Base-by-base conservation (phyloP, 2,797 vertebrate species). In the Lophius americanus region DNA sequence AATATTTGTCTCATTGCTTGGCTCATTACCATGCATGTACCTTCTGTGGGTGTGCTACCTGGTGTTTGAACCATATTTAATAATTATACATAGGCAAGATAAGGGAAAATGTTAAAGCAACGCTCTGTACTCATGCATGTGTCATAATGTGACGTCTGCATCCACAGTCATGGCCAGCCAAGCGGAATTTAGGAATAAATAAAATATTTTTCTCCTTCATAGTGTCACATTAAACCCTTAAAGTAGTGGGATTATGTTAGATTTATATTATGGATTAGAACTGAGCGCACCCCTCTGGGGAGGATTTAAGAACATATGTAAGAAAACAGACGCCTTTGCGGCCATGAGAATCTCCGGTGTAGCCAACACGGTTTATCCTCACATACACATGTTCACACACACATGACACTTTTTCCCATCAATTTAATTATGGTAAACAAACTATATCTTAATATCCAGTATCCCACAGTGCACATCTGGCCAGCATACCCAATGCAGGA, bases 401-500 rank as follows among this genome's bases (percentile, higher is more conserved):
- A 23, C 44, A 65, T 54, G 64, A 74, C 6, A 48, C 62, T 49
- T 78, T 72, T 78, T 59, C 58, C 54, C 62, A 79, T 84, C 66
- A 81, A 55, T 86, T 79, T 78, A 76, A 82, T 85, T 77, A 79
- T 46, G 49, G 62, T 52, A 78, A 81, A 76, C 61, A 60, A 63
- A 68, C 55, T 53, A 75, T 58, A 74, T 61, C 81, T 71, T 68
- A 78, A 83, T 75, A 68, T 68, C 64, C 77, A 79, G 68, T 47
- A 79, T 86, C 78, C 75, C 79, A 76, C 76, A 68, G 75, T 51
- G 75, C 82, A 83, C 89, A 90, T 88, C 85, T 90, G 77, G 70
- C 70, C 54, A 33, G 42, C 56, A 48, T 82, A 79, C 70, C 73
- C 67, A 75, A 51, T 57, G 81, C 60, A 69, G 71, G 63, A 58